phyloP scores from a whole-genome alignment of 2,888 invertebrate species.

The Cataglyphis altisquamis region DNA sequence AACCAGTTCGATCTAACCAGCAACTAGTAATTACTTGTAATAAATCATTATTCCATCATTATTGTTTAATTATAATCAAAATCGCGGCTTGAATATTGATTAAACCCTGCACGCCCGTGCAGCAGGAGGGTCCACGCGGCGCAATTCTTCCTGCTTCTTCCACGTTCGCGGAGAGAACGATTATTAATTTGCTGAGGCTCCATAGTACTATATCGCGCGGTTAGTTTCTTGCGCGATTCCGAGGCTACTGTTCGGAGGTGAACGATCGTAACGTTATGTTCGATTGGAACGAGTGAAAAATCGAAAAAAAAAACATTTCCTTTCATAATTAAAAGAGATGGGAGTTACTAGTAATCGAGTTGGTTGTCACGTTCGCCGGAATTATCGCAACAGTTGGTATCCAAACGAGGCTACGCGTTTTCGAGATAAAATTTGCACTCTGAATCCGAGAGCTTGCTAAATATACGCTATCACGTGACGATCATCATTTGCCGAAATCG shows the following conservation, averaged over 20 bases:
- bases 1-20: slow-evolving; percentile 70
- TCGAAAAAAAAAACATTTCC: background rate
- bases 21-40: slow-evolving; percentile 82
- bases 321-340: slow-evolving; percentile 24
- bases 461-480: slow-evolving; percentile 17
- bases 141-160: slow-evolving; percentile 45
- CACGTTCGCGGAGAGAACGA: slow-evolving; percentile 58
- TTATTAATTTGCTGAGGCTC: slow-evolving; percentile 72
- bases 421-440: slow-evolving; percentile 19
- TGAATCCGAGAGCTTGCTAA: background rate
- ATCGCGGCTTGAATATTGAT: slow-evolving; percentile 84
- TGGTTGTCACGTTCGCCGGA: background rate
- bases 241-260: slow-evolving; percentile 61
- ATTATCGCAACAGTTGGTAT: background rate
- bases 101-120: slow-evolving; percentile 63
- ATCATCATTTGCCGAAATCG: slow-evolving; percentile 15
- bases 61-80: slow-evolving; percentile 85
- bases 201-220: slow-evolving; percentile 40
- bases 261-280: slow-evolving; percentile 21
- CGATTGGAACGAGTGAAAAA: background rate
- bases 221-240: slow-evolving; percentile 53
- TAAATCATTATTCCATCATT: slow-evolving; percentile 83
- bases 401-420: background rate
- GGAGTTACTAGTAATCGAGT: slow-evolving; percentile 28
- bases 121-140: slow-evolving; percentile 54